A percentile compares a stretch with the other conserved stretches of the same genome.
phyloP scores from a whole-genome alignment of 2,113 vertebrate species.

The Pomatostomus ruficeps region DNA sequence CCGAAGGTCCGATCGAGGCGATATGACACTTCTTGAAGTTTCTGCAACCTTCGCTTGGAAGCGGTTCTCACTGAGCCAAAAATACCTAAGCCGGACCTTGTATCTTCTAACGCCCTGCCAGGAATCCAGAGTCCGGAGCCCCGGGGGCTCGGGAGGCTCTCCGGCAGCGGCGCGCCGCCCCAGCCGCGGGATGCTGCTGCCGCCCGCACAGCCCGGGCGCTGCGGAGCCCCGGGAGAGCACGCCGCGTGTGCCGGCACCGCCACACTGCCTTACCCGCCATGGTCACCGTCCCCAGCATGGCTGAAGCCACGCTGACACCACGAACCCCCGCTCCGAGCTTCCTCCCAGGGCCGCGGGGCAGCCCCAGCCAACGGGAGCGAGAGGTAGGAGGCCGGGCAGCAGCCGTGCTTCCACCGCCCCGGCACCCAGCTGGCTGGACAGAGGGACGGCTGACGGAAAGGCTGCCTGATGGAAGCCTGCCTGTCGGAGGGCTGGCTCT shows the following conservation, averaged over 20 bases:
- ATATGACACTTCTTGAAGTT: too few species aligned
- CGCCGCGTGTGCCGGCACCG: neutral
- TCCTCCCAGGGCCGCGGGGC: neutral
- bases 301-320: neutral
- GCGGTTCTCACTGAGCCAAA: accelerated
- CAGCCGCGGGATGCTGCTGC: neutral
- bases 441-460: neutral
- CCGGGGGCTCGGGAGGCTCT: neutral
- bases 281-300: neutral
- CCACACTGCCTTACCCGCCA: neutral
- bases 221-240: accelerated
- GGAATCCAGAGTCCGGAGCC: accelerated
- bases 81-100: neutral
- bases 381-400: neutral
- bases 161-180: too few species aligned
- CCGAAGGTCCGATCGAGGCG: accelerated
- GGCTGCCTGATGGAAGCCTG: neutral
- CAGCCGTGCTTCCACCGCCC: neutral
- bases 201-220: neutral
- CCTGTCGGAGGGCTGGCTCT: neutral
- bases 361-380: neutral
- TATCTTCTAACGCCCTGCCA: accelerated
- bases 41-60: neutral
- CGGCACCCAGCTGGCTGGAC: neutral
- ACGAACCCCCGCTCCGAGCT: neutral